Evolutionary conservation across 2,113 vertebrate genomes (phyloP).

Genomic region (Sinocyclocheilus maitianheensis): DNA sequence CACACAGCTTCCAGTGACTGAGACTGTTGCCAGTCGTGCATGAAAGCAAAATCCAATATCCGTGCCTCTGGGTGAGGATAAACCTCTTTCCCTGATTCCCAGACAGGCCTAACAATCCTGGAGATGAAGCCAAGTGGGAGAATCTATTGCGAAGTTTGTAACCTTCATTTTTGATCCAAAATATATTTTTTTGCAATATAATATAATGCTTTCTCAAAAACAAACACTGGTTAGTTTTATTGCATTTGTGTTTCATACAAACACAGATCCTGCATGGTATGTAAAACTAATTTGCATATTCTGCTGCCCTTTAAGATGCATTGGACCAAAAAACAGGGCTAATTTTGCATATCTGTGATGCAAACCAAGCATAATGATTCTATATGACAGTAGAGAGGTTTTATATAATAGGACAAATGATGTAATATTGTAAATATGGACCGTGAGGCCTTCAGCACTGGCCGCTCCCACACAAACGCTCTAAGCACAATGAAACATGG

Average conservation of each 20-base stretch:
- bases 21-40: background rate
- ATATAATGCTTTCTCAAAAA: background rate
- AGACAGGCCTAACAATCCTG: background rate
- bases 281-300: background rate
- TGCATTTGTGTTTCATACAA: background rate
- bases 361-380: background rate
- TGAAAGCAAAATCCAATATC: background rate
- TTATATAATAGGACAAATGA: slow-evolving; percentile 24
- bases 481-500: slow-evolving; percentile 55
- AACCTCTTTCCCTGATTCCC: background rate
- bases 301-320: background rate
- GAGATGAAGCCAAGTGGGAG: background rate
- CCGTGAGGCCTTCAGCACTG: too few relatives aligned
- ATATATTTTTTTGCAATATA: background rate
- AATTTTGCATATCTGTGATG: slow-evolving; percentile 12
- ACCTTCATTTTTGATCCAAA: background rate
- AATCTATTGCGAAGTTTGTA: background rate
- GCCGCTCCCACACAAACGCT: background rate
- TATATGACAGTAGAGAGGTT: background rate
- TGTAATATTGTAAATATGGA: slow-evolving; percentile 22
- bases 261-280: background rate
- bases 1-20: background rate
- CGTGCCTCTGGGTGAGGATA: background rate
- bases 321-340: background rate
- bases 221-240: background rate